A percentile compares a stretch with the other conserved stretches of the same genome.
These are phyloP conservation scores for Phorcus lineatus DNA, from an alignment of 2,888 invertebrate genomes.

Conservation along the genomic window DNA sequence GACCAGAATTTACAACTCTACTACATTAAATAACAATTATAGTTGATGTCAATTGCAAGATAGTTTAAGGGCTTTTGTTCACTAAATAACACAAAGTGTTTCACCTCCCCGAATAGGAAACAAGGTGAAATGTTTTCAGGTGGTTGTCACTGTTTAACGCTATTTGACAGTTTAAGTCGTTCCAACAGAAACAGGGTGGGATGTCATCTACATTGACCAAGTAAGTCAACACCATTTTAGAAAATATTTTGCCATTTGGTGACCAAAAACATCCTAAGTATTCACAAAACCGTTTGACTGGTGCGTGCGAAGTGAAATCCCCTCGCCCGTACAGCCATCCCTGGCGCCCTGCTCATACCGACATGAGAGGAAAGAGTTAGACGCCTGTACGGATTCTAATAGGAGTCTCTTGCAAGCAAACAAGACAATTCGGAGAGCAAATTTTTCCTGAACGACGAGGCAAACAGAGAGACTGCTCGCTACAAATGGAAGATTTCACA, in stretches of 20 bases:
- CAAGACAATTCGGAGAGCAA: slow-evolving; percentile 16
- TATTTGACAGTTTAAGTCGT: not conserved
- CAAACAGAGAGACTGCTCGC: not conserved
- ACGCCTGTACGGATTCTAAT: slow-evolving; percentile 6
- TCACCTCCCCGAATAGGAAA: too few species aligned
- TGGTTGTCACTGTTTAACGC: not conserved
- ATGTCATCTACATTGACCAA: not conserved
- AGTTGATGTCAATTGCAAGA: too few species aligned
- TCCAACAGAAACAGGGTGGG: not conserved
- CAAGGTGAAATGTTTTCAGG: too few species aligned
- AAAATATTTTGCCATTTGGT: slow-evolving; percentile 26
- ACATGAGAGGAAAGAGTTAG: not conserved
- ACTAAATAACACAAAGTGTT: too few species aligned
- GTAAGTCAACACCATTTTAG: slow-evolving; percentile 14
- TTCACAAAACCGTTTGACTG: slow-evolving; percentile 22
- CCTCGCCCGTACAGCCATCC: not conserved
- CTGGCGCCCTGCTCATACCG: not conserved
- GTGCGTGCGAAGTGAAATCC: slow-evolving; percentile 20
- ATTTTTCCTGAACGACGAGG: slow-evolving; percentile 13
- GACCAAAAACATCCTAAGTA: slow-evolving; percentile 1
- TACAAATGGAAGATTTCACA: slow-evolving; percentile 23
- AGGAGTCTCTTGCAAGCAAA: not conserved
- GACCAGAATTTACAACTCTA: too few species aligned
- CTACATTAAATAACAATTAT: too few species aligned
- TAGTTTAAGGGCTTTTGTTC: too few species aligned